phyloP scores from a whole-genome alignment of 1,140 invertebrate species.

The Drosophila ananassae region DNA sequence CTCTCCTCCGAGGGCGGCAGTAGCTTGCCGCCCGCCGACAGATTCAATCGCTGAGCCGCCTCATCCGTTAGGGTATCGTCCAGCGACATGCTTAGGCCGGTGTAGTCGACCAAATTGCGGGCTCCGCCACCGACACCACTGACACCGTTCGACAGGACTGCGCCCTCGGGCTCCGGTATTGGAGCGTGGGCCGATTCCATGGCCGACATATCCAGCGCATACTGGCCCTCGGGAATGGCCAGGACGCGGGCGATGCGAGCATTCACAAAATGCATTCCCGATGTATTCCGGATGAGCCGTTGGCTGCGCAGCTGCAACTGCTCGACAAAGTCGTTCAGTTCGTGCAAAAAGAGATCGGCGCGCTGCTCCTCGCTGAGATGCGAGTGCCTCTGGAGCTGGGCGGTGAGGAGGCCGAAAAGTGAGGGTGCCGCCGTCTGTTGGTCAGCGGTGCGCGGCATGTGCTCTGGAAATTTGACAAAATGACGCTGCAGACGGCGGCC shows the following conservation, averaged over 20 bases:
- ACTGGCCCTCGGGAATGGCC: conserved; percentile 81
- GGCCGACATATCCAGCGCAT: conserved; percentile 77
- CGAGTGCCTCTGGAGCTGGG: conserved; percentile 64
- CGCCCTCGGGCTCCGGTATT: conserved; percentile 53
- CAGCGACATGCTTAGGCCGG: conserved; percentile 75
- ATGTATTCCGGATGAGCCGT: conserved; percentile 78
- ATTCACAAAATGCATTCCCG: conserved; percentile 75
- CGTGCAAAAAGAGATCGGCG: conserved; percentile 75
- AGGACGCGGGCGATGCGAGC: conserved; percentile 66
- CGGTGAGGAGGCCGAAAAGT: conserved; percentile 66
- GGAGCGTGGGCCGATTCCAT: conserved; percentile 72
- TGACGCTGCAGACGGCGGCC: conserved; percentile 73
- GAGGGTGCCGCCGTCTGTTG: conserved; percentile 18
- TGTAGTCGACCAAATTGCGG: conserved; percentile 71
- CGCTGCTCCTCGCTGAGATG: conserved; percentile 78
- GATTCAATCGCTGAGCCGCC: conserved; percentile 77
- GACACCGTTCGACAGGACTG: conserved; percentile 25
- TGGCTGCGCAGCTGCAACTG: conserved; percentile 77
- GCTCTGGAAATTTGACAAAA: conserved; percentile 75
- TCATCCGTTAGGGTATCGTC: conserved; percentile 80
- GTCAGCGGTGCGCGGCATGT: conserved; percentile 52
- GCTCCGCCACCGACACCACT: conserved; percentile 6
- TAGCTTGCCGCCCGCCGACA: conserved; percentile 76
- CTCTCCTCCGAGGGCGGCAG: conserved; percentile 80
- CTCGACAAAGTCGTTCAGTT: conserved; percentile 75